Conservation (phyloP, 2,888 invertebrate genomes). For the Lathronympha strigana region DNA sequence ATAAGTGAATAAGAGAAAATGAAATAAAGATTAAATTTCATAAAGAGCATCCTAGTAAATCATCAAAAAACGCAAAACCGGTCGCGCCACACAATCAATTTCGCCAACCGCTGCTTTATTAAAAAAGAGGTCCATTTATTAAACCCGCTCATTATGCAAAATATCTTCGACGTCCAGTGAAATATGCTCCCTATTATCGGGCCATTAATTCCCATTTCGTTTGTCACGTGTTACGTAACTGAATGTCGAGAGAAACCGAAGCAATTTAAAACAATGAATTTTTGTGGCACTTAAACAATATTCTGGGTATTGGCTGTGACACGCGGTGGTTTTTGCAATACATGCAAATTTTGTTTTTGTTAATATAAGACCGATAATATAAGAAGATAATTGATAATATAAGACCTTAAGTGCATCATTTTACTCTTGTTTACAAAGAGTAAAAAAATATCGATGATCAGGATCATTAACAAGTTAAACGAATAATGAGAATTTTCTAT, state of each 20-base stretch:
- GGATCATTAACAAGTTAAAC: no score
- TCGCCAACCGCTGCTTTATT: constrained; percentile 48
- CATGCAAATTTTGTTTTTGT: constrained; percentile 4
- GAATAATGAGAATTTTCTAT: no score
- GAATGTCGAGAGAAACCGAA: constrained; percentile 41
- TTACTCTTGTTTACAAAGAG: no score
- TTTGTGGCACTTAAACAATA: constrained; percentile 42
- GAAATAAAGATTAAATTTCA: neutral
- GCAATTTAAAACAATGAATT: constrained; percentile 48
- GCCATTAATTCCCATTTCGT: constrained; percentile 55
- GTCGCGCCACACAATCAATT: constrained; percentile 52
- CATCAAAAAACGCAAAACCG: constrained; percentile 44
- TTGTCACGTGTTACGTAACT: constrained; percentile 41
- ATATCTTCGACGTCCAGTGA: constrained; percentile 50
- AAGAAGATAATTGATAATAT: no score
- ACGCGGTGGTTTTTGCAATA: constrained; percentile 23
- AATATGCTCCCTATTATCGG: constrained; percentile 53
- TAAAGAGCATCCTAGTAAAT: constrained; percentile 3
- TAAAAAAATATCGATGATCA: no score
- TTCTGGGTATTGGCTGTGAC: constrained; percentile 34
- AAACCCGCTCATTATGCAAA: constrained; percentile 63
- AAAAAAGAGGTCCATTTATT: constrained; percentile 59
- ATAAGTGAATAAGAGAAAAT: neutral
- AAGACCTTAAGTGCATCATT: no score
- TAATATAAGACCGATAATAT: neutral